A percentile compares a stretch with the other conserved stretches of the same genome.
Evolutionary conservation across 1,140 invertebrate species (phyloP).

Genomic region (Drosophila lini): DNA sequence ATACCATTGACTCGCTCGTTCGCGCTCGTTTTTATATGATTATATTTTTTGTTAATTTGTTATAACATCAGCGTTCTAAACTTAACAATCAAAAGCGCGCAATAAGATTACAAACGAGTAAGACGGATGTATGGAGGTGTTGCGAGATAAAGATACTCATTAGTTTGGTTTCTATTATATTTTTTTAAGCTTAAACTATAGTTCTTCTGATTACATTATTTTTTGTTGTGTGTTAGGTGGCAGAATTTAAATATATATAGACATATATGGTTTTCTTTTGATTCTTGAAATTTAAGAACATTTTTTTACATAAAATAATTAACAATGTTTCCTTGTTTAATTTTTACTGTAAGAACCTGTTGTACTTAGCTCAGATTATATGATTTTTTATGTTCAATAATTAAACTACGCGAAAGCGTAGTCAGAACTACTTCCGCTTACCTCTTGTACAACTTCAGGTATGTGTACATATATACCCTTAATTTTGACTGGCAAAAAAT

Average conservation of each 20-base stretch:
- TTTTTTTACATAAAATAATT: not conserved
- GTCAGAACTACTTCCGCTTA: not conserved
- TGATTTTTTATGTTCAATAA: not conserved
- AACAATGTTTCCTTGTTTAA: not conserved
- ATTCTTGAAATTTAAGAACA: not conserved
- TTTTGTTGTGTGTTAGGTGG: not conserved
- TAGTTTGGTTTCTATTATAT: not conserved
- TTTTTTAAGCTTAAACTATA: not conserved
- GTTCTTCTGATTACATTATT: no score
- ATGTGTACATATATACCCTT: constrained; percentile 12
- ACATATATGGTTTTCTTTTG: not conserved
- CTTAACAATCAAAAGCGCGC: constrained; percentile 63
- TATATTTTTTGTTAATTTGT: constrained; percentile 63
- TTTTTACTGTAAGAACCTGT: no score
- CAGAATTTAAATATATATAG: not conserved
- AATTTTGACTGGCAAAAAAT: constrained; percentile 35
- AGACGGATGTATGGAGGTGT: constrained; percentile 13
- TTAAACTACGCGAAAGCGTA: not conserved
- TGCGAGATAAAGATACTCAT: constrained; percentile 17
- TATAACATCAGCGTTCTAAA: constrained; percentile 81
- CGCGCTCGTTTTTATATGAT: constrained; percentile 67
- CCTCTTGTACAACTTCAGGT: not conserved
- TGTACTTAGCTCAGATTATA: not conserved
- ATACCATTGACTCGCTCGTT: constrained; percentile 65
- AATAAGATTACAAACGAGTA: constrained; percentile 61